Evolutionary conservation across 1,140 invertebrate genomes (phyloP).

Genomic region (Bombyx mandarina): DNA sequence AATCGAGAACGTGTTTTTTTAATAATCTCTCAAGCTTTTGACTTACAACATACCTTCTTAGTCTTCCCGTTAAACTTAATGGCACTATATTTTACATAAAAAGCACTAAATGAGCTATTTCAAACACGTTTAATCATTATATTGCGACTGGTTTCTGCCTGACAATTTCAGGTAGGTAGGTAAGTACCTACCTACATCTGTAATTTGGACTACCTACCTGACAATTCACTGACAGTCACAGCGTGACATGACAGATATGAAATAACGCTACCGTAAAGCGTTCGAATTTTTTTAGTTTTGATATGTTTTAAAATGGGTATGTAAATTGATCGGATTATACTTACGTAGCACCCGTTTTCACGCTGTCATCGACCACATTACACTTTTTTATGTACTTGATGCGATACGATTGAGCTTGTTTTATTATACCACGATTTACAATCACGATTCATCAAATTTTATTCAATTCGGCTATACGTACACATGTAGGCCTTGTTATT

Average conservation of each 20-base stretch:
- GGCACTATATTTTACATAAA: conserved; percentile 36
- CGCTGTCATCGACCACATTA: conserved; percentile 66
- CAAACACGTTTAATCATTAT: conserved; percentile 26
- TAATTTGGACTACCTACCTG: conserved; percentile 13
- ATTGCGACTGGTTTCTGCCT: conserved; percentile 32
- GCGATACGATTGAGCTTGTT: conserved; percentile 31
- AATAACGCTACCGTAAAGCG: too few species aligned
- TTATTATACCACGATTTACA: conserved; percentile 8
- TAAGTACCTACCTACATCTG: conserved; percentile 17
- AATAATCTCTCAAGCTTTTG: conserved; percentile 21
- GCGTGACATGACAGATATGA: too few species aligned
- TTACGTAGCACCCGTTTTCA: conserved; percentile 63
- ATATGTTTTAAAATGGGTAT: background rate
- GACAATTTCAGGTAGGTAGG: conserved; percentile 1
- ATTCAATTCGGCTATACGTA: conserved; percentile 13
- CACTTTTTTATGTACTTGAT: conserved; percentile 25
- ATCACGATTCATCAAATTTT: conserved; percentile 7
- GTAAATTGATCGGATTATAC: conserved; percentile 42
- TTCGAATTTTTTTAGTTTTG: too few species aligned
- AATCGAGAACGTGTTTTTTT: conserved; percentile 50
- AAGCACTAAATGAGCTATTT: conserved; percentile 31
- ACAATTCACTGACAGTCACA: conserved; percentile 42
- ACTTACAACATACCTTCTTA: conserved; percentile 31
- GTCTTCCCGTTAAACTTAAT: conserved; percentile 25
- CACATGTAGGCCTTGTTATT: conserved; percentile 34